Evolutionary conservation across 2,797 vertebrate genomes (phyloP).

Genomic region (Cossypha caffra): DNA sequence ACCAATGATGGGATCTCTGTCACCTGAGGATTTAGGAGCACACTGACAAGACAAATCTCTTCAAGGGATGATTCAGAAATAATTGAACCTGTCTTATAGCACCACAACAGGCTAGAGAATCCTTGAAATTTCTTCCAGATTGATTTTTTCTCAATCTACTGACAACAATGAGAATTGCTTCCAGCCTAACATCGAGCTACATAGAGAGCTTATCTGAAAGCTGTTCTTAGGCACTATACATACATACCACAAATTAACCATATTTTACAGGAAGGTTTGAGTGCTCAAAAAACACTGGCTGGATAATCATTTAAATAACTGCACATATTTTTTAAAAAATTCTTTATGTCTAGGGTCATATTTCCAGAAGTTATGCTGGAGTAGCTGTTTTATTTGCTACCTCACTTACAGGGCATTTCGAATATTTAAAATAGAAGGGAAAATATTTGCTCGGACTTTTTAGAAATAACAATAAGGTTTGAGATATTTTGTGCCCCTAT

Average conservation of each 20-base stretch:
- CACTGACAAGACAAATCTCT: constrained; percentile 3
- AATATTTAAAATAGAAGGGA: not conserved
- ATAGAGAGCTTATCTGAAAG: not conserved
- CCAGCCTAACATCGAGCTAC: not conserved
- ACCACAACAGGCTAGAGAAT: not conserved
- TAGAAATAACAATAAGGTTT: not conserved
- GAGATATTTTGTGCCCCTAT: rapidly evolving
- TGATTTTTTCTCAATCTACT: not conserved
- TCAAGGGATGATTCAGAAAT: not conserved
- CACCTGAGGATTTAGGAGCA: not conserved
- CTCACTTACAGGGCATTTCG: rapidly evolving
- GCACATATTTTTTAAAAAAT: no score
- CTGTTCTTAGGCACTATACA: not conserved
- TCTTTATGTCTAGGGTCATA: not conserved
- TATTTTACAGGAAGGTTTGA: not conserved
- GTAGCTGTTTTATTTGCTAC: not conserved
- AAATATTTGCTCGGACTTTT: not conserved
- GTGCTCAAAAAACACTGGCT: not conserved
- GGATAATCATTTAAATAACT: not conserved
- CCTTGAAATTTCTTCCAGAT: constrained; percentile 19
- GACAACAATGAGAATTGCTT: constrained; percentile 5
- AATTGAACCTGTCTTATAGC: not conserved
- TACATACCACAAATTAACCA: not conserved
- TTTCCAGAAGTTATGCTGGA: not conserved
- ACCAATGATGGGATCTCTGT: not conserved